These are phyloP conservation scores for Leptinotarsa undecemlineata DNA, from an alignment of 1,140 invertebrate species.

Conservation along the genomic window DNA sequence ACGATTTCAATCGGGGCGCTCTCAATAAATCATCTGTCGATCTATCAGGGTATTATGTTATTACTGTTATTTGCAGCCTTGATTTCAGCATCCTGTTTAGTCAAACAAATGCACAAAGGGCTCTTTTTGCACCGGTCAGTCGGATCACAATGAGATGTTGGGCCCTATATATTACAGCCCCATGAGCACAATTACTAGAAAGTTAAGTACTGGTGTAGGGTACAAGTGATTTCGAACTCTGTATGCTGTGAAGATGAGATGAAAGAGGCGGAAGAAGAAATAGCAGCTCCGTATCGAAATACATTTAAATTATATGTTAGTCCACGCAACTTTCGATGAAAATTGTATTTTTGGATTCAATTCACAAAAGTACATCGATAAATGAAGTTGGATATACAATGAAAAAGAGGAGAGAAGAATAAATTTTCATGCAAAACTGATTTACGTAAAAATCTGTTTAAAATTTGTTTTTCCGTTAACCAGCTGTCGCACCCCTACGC, in stretches of 20 bases:
- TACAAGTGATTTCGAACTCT: conserved; percentile 37
- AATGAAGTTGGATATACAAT: no score
- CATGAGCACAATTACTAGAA: conserved; percentile 37
- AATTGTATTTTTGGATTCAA: no score
- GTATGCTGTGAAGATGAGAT: neutral
- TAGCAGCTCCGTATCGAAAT: no score
- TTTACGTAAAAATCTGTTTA: no score
- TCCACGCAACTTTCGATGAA: no score
- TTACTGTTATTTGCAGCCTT: conserved; percentile 49
- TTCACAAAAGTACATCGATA: no score
- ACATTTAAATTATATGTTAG: no score
- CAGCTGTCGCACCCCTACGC: no score
- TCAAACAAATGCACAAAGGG: conserved; percentile 48
- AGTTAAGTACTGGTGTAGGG: conserved; percentile 40
- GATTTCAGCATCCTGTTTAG: conserved; percentile 51
- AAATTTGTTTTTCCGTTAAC: no score
- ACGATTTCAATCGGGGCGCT: conserved; percentile 36
- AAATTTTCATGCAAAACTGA: no score
- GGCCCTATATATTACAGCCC: conserved; percentile 35
- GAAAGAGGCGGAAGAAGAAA: no score
- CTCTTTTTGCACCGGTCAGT: conserved; percentile 48
- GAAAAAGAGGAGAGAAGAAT: no score
- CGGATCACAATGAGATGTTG: conserved; percentile 42
- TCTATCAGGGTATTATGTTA: conserved; percentile 48
- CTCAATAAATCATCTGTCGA: conserved; percentile 51